Evolutionary conservation across 2,113 vertebrate species (phyloP).

Genomic region (Enhydra lutris): DNA sequence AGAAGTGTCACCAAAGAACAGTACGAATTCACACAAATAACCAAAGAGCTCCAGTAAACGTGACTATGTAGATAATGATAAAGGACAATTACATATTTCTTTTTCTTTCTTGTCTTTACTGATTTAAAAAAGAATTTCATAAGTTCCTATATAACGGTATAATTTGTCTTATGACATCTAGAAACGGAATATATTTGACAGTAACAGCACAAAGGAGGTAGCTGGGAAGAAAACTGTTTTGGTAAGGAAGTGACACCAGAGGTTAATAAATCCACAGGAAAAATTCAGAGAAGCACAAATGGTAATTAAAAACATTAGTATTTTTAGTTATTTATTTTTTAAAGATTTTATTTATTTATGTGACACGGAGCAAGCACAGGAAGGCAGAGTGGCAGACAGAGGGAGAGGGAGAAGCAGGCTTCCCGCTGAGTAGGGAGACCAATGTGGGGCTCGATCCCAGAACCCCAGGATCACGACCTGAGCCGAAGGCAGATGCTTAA

Average conservation of each 20-base stretch:
- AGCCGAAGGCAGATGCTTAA: too few relatives aligned
- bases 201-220: neutral
- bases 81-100: neutral
- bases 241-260: neutral
- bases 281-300: neutral
- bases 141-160: neutral
- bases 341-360: too few relatives aligned
- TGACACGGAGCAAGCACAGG: too few relatives aligned
- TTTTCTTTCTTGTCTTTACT: neutral
- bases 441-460: too few relatives aligned
- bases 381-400: too few relatives aligned
- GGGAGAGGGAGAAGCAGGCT: too few relatives aligned
- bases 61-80: neutral
- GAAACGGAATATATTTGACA: slow-evolving; percentile 1
- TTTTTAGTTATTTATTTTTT: neutral
- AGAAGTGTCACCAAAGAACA: neutral
- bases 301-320: neutral
- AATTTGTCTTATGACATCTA: neutral
- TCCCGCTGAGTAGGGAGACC: too few relatives aligned
- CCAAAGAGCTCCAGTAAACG: neutral
- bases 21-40: neutral
- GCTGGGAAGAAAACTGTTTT: neutral
- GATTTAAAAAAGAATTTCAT: slow-evolving; percentile 15
- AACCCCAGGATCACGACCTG: too few relatives aligned
- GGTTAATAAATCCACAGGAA: neutral